phyloP scores from a whole-genome alignment of 2,113 vertebrate genomes.

The Etheostoma spectabile region DNA sequence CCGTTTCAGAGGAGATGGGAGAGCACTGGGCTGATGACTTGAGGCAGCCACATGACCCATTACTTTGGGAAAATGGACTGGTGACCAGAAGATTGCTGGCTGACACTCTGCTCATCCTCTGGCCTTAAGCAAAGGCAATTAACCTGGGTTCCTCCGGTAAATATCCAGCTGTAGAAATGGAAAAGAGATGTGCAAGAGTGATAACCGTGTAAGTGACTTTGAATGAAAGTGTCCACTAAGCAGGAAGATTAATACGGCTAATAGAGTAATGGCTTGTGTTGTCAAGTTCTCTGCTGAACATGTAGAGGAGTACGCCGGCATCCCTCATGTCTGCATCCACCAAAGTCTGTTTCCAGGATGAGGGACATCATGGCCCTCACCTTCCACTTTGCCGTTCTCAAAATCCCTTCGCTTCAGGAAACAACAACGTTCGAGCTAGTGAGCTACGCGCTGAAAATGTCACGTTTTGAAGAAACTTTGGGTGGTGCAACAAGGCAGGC shows the following conservation, averaged over 20 bases:
- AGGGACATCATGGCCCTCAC: too few species aligned
- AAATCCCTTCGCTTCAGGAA: too few species aligned
- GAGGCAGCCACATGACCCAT: conserved; percentile 78
- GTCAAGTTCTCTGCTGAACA: conserved; percentile 73
- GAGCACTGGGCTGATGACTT: conserved; percentile 69
- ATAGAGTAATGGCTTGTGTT: conserved; percentile 78
- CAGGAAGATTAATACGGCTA: conserved; percentile 77
- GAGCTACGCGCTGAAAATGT: too few species aligned
- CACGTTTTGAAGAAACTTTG: too few species aligned
- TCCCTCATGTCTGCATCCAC: background rate
- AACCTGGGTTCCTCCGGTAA: conserved; percentile 82
- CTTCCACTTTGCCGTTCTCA: too few species aligned
- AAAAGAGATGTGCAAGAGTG: conserved; percentile 74
- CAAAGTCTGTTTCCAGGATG: too few species aligned
- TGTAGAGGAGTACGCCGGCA: conserved; percentile 36
- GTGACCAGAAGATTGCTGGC: conserved; percentile 83
- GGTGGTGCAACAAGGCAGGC: too few species aligned
- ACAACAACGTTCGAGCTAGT: too few species aligned
- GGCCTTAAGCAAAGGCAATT: conserved; percentile 83
- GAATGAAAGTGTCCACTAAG: conserved; percentile 82
- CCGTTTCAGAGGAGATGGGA: conserved; percentile 70
- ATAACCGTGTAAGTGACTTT: conserved; percentile 81
- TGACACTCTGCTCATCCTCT: conserved; percentile 78
- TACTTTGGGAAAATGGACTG: conserved; percentile 81
- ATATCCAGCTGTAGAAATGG: conserved; percentile 77